These are phyloP conservation scores for Pontoporia blainvillei DNA, from an alignment of 2,113 vertebrate genomes.

Conservation along the genomic window DNA sequence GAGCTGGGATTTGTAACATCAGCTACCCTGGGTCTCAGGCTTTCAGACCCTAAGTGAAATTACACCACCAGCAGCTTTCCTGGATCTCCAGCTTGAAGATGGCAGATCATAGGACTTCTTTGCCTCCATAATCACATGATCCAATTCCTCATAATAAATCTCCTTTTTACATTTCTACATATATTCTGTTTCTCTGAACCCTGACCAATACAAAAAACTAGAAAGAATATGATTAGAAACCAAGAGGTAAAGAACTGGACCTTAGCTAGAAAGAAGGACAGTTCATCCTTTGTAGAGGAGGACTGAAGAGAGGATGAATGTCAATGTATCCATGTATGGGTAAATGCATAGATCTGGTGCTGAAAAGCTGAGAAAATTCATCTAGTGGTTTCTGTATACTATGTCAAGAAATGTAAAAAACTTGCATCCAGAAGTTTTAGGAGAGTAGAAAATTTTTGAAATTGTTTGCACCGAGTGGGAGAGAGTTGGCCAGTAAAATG, in stretches of 20 bases:
- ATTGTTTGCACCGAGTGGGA: neutral
- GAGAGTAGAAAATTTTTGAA: neutral
- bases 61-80: neutral
- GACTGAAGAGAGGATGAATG: neutral
- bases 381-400: neutral
- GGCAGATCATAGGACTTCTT: neutral
- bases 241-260: neutral
- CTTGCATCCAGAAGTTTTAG: neutral
- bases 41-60: neutral
- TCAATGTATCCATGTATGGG: too few relatives aligned
- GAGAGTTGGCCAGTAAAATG: neutral
- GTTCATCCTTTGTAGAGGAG: neutral
- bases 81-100: neutral
- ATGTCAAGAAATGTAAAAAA: neutral
- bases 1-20: neutral
- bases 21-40: neutral
- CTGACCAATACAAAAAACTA: neutral
- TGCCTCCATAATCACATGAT: neutral
- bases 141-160: neutral
- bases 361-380: neutral
- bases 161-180: neutral
- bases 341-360: neutral
- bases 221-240: neutral
- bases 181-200: neutral
- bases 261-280: neutral